Evolutionary conservation across 2,797 vertebrate genomes (phyloP).

Genomic region (Thalassophryne amazonica): DNA sequence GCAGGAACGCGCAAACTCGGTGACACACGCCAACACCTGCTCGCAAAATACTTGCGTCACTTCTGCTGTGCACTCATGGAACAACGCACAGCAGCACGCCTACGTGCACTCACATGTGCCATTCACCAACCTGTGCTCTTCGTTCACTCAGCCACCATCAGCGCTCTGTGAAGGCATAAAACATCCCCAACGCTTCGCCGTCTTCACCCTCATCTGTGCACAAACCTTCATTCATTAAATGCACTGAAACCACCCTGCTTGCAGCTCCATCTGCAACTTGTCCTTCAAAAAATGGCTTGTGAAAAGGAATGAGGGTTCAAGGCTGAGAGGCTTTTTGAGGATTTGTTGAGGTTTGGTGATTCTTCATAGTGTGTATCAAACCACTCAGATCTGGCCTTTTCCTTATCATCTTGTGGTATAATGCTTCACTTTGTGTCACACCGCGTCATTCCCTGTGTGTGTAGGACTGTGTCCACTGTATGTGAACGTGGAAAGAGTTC

Average conservation of each 20-base stretch:
- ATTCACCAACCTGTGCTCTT: constrained; percentile 20
- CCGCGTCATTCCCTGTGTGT: constrained; percentile 1
- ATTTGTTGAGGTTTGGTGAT: constrained; percentile 38
- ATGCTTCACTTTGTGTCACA: constrained; percentile 26
- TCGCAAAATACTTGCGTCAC: background rate
- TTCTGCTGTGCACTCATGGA: background rate
- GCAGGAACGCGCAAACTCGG: background rate
- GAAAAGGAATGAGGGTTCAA: constrained; percentile 20
- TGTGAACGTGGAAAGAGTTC: too few relatives aligned
- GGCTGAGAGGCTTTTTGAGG: constrained; percentile 36
- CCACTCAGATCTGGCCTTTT: constrained; percentile 37
- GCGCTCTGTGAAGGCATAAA: constrained; percentile 45
- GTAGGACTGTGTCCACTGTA: background rate
- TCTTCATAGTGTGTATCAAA: constrained; percentile 34
- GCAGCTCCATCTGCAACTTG: constrained; percentile 3
- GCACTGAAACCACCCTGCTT: constrained; percentile 12
- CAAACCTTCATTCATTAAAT: too few relatives aligned
- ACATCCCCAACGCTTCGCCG: too few relatives aligned
- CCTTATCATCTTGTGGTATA: constrained; percentile 44
- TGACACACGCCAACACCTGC: background rate
- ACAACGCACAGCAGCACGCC: background rate
- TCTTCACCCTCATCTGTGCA: too few relatives aligned
- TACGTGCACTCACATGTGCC: constrained; percentile 2
- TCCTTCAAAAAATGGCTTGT: constrained; percentile 36
- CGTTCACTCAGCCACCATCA: constrained; percentile 29